phyloP scores from a whole-genome alignment of 1,140 invertebrate species.

The Sogatella furcifera region DNA sequence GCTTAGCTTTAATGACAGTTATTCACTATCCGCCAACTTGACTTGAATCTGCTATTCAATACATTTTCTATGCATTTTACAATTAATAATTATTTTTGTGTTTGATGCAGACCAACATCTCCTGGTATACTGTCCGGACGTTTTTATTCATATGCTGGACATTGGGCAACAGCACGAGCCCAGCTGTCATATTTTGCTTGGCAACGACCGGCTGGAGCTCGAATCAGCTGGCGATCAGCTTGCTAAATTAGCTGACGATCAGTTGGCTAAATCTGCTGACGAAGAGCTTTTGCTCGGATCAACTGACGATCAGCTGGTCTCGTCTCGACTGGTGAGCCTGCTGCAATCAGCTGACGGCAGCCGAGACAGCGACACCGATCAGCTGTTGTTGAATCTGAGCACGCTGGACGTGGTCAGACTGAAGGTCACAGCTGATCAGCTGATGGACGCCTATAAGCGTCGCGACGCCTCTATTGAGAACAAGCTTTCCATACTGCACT shows the following conservation, averaged over 20 bases:
- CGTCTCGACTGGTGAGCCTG: constrained; percentile 38
- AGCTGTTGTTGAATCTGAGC: constrained; percentile 47
- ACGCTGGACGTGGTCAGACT: constrained; percentile 58
- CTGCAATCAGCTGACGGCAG: background rate
- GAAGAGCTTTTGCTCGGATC: constrained; percentile 40
- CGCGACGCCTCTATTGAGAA: constrained; percentile 25
- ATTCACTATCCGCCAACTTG: too few relatives aligned
- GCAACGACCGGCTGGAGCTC: background rate
- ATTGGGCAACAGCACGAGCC: constrained; percentile 69
- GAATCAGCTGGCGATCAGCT: constrained; percentile 43
- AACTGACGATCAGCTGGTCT: constrained; percentile 38
- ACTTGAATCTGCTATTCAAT: background rate
- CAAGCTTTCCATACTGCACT: constrained; percentile 63
- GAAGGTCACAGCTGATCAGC: constrained; percentile 44
- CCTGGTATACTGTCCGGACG: constrained; percentile 60
- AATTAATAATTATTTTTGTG: too few relatives aligned
- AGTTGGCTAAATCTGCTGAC: too few relatives aligned
- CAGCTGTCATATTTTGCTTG: constrained; percentile 55
- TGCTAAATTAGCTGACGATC: too few relatives aligned
- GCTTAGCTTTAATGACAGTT: too few relatives aligned
- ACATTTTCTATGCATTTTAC: background rate
- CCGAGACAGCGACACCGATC: background rate
- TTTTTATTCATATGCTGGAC: constrained; percentile 70
- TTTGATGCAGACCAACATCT: constrained; percentile 52
- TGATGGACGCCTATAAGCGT: constrained; percentile 52